Base-by-base conservation (phyloP, 1,140 invertebrate species). In the Sminthurides bifidus region DNA sequence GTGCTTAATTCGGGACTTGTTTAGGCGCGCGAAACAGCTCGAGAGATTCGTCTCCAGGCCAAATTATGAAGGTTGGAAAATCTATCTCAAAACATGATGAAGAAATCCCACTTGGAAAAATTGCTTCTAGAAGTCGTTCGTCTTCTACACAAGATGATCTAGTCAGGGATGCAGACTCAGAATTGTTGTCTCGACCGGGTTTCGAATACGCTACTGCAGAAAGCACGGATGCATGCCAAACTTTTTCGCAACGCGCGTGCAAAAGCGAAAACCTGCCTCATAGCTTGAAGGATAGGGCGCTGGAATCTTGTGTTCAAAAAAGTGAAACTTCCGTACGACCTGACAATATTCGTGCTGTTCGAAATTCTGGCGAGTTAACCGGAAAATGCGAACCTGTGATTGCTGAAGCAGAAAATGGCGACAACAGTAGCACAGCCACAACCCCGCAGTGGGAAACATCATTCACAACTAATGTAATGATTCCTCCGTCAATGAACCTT, bases 91-190 rank as follows among this genome's bases (percentile, higher is more conserved):
- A 55, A 35, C 19, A 26, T 23, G 60, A 62, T 19, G 60, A 62
- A 52, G 60, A 58, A 40, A 62, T 62, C 19, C 60, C 60, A 23
- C 27, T 62, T n/a, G 56, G 56, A 2, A 62, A 48, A 23, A 58
- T 62, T n/a, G n/a, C n/a, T n/a, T n/a, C n/a, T n/a, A n/a, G n/a
- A n/a, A n/a, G n/a, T n/a, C n/a, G n/a, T n/a, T n/a, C n/a, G n/a
- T n/a, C n/a, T n/a, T n/a, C n/a, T n/a, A n/a, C n/a, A n/a, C n/a
- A n/a, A n/a, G n/a, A n/a, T n/a, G n/a, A n/a, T n/a, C n/a, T n/a
- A n/a, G n/a, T n/a, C n/a, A n/a, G n/a, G n/a, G n/a, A n/a, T n/a
- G n/a, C n/a, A n/a, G n/a, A n/a, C 49, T n/a, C 19, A 44, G 21
- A 52, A n/a, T 29, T 30, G n/a, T 24, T 21, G 10, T 35, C 29